Percentiles rank a stretch among this genome's conserved stretches.
Evolutionary conservation across 2,888 invertebrate species (phyloP).

Genomic region (Leptinotarsa rubiginosa): DNA sequence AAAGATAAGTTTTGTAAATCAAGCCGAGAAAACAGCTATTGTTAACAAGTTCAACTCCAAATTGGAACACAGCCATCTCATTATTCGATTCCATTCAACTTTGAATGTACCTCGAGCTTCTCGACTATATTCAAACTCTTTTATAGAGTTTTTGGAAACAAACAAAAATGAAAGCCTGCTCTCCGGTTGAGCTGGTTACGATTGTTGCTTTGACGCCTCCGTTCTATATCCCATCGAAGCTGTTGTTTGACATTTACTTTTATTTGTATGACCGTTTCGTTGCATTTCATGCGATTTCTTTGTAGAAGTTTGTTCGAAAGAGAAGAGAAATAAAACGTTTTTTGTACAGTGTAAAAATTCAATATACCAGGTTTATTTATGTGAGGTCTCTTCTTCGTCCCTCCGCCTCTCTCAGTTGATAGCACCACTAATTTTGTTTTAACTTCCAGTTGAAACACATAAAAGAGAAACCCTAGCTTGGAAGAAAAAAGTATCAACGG

Average conservation of each 20-base stretch:
- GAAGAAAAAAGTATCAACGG: too few species aligned
- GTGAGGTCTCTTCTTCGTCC: too few species aligned
- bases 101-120: background rate
- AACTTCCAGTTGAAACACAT: too few species aligned
- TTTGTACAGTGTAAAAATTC: too few species aligned
- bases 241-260: background rate
- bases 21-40: background rate
- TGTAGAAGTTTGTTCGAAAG: background rate
- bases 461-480: too few species aligned
- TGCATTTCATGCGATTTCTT: background rate
- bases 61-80: background rate
- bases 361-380: too few species aligned
- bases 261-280: background rate
- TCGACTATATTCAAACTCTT: background rate
- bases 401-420: too few species aligned
- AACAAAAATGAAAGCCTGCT: background rate
- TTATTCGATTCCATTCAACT: background rate
- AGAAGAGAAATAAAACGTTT: background rate
- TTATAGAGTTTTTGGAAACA: slow-evolving; percentile 1
- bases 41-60: background rate
- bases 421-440: too few species aligned
- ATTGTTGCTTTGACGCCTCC: background rate
- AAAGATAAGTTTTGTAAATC: background rate
- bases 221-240: background rate
- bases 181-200: background rate